Evolutionary conservation across 2,797 vertebrate species (phyloP), one percentile per base, ranked within the genome.

Genomic region (Kryptopterus vitreolus): DNA sequence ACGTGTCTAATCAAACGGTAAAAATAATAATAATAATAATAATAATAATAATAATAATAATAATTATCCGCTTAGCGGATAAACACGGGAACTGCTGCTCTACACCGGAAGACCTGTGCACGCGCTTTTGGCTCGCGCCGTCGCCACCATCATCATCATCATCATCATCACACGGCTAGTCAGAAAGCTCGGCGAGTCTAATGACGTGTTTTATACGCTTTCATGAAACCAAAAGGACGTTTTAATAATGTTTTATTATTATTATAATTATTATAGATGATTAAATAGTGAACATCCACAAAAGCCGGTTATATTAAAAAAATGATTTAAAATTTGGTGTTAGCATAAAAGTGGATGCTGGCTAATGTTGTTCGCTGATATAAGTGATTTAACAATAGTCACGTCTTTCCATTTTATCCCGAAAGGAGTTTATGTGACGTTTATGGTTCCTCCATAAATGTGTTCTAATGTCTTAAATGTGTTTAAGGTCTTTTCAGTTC

Each of bases 81-180:
- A 86, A 90, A 84, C 89, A 87, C 88, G 88, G 89, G 81, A 83
- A 85, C 90, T 89, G 91, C 91, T 92, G 75, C 82, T 70, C 77
- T 85, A 91, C 89, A 92, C 92, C 93, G 93, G 93, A 94, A 94
- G 93, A 87, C 87, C 86, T 84, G 93, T 94, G 94, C 90, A 92
- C 93, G 94, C 93, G 94, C 94, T 89, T 91, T 91, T 61, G 77
- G 69, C 11, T 78, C 76, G 81, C 88, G 88, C 65, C 86, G 77
- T 91, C 84, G 71, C 87, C 82, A 74, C 83, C 78, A 73, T 55
- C 22, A 58, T 55, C 26, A 55, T 10, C 38, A 74, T 82, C 78
- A 73, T 55, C 22, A 58, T 55, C 26, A 55, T 10, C 38, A n/a
- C 72, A 35, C 61, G 31, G 71, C 35, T 84, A 80, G 86, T 75